A percentile compares a stretch with the other conserved stretches of the same genome.
Conservation (phyloP, 2,113 vertebrate species). For the Aramus guarauna region DNA sequence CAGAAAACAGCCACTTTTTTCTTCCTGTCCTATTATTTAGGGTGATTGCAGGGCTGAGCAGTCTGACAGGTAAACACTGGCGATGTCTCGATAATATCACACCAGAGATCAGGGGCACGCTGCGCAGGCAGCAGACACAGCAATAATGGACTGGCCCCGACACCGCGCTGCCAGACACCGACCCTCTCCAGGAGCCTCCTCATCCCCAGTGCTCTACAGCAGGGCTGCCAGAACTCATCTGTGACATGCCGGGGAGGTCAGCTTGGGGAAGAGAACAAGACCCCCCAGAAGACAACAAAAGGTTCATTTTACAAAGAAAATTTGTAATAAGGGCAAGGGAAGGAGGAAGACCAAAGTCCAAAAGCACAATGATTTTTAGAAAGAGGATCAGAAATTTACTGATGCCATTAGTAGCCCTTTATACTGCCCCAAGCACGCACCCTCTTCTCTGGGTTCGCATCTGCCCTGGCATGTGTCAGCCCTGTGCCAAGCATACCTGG, state of each 20-base stretch:
- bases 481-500: fast-evolving
- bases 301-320: neutral
- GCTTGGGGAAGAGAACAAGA: neutral
- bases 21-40: neutral
- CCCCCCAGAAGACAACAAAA: neutral
- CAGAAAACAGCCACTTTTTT: neutral
- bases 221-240: neutral
- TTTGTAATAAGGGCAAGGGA: neutral
- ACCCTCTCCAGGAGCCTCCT: fast-evolving
- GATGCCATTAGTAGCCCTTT: too few relatives aligned
- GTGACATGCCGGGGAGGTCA: neutral
- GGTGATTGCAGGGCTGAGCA: neutral
- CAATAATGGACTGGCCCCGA: neutral
- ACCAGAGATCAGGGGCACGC: neutral
- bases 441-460: neutral
- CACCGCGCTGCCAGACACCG: fast-evolving
- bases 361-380: neutral
- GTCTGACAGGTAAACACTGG: neutral
- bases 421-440: fast-evolving
- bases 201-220: neutral
- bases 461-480: fast-evolving
- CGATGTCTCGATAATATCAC: neutral
- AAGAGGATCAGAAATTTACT: neutral
- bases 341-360: neutral
- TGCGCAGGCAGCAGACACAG: neutral